These are phyloP conservation scores for Onychostruthus taczanowskii DNA, from an alignment of 2,113 vertebrate species.

Conservation along the genomic window DNA sequence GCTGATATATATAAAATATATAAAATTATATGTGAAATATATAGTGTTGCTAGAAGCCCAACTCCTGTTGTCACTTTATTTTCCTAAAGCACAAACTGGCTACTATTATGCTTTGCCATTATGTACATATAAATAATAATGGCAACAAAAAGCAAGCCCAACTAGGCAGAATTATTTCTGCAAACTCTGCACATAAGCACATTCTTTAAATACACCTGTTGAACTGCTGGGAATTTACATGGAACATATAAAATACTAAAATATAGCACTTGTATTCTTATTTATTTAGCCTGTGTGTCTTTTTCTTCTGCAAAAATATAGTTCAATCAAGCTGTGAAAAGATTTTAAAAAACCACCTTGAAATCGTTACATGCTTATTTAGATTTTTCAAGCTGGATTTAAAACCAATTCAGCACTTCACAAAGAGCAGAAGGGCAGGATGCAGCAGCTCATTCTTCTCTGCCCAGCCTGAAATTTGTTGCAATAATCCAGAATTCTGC, in stretches of 20 bases:
- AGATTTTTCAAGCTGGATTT: background rate
- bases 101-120: background rate
- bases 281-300: background rate
- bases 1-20: background rate
- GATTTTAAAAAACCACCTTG: background rate
- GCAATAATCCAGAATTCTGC: background rate
- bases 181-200: background rate
- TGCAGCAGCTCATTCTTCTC: background rate
- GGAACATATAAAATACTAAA: background rate
- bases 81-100: background rate
- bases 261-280: background rate
- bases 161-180: background rate
- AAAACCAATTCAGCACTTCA: background rate
- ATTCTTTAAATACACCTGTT: background rate
- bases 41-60: background rate
- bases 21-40: background rate
- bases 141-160: background rate
- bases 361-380: background rate
- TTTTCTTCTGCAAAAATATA: background rate
- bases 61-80: background rate
- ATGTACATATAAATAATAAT: background rate
- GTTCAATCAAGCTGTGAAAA: background rate
- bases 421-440: background rate
- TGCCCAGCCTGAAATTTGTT: background rate
- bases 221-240: background rate